Conservation (phyloP, 2,113 vertebrate genomes). For the Sphaerodactylus townsendi region DNA sequence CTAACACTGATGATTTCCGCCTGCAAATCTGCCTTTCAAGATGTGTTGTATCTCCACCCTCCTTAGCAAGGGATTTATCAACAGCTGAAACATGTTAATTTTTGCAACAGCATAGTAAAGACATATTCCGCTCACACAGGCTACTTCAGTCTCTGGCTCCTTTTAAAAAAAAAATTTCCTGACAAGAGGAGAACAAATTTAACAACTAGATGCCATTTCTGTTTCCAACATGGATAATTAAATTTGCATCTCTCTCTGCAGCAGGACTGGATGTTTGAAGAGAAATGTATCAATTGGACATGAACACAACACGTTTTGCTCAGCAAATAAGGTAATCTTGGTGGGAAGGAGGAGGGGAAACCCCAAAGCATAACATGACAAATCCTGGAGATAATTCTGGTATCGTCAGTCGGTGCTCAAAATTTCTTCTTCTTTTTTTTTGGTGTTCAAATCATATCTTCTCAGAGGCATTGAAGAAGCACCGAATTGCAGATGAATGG, state of each 20-base stretch:
- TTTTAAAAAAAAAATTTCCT: too few relatives aligned
- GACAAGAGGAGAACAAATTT: conserved; percentile 76
- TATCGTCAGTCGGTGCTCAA: conserved; percentile 70
- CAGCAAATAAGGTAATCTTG: conserved; percentile 73
- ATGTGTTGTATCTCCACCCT: background rate
- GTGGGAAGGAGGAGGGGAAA: conserved; percentile 38
- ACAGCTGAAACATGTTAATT: conserved; percentile 45
- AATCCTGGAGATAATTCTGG: conserved; percentile 72
- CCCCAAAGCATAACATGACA: conserved; percentile 58
- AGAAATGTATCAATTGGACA: conserved; percentile 78
- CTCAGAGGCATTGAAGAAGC: conserved; percentile 47
- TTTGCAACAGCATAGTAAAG: conserved; percentile 58
- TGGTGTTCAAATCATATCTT: conserved; percentile 70
- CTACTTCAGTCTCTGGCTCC: conserved; percentile 68
- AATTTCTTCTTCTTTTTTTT: conserved; percentile 68
- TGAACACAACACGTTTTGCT: conserved; percentile 68
- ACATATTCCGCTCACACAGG: conserved; percentile 77
- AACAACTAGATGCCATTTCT: conserved; percentile 79
- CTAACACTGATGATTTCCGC: background rate
- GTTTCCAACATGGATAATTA: conserved; percentile 80
- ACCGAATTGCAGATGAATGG: background rate
- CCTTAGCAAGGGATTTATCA: background rate
- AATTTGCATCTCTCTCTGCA: conserved; percentile 77
- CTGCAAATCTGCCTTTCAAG: background rate
- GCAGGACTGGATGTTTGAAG: conserved; percentile 71